Evolutionary conservation across 2,797 vertebrate species (phyloP), one percentile per base, ranked within the genome.

Genomic region (Leptatherina wallacei): DNA sequence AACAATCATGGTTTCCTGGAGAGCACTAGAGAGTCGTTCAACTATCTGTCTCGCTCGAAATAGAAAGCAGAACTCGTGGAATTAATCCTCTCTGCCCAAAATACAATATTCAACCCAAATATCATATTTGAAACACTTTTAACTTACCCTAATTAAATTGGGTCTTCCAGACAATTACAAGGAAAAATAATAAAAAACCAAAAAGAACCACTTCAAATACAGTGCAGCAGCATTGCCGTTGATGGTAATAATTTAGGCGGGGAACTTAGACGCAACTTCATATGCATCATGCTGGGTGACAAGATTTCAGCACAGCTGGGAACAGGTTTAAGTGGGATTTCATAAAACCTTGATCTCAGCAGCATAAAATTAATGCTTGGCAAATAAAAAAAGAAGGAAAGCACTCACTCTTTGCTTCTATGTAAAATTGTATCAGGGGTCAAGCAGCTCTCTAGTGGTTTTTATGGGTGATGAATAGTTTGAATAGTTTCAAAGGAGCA

Each of bases 391-490:
- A 24, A 49, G 44, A 8, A 52, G 12, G 20, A 36, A 78, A 52
- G 56, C 2, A 18, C 52, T 44, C 4, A 29, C 62, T 76, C 68
- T 61, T 22, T 42, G 70, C 64, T 70, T 27, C 71, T 73, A 74
- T 76, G 85, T 73, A 71, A 61, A 78, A 80, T 36, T 55, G 60
- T 24, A 36, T 78, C 49, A 69, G 77, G 79, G 73, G 29, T 30
- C 44, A 80, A 73, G 35, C 30, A 36, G 44, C n/a, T 30, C 47
- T 55, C 55, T 75, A 18, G 75, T 74, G 60, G 36, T 59, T 35
- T 68, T 14, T 2, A 9, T 78, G 68, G 77, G 70, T 82, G 79
- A 77, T n/a, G n/a, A n/a, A n/a, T n/a, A n/a, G n/a, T n/a, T n/a
- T n/a, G n/a, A n/a, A n/a, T n/a, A n/a, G n/a, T n/a, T n/a, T n/a